Percentiles rank a stretch among this genome's conserved stretches.
phyloP scores from a whole-genome alignment of 2,113 vertebrate genomes.

The Piaya cayana region DNA sequence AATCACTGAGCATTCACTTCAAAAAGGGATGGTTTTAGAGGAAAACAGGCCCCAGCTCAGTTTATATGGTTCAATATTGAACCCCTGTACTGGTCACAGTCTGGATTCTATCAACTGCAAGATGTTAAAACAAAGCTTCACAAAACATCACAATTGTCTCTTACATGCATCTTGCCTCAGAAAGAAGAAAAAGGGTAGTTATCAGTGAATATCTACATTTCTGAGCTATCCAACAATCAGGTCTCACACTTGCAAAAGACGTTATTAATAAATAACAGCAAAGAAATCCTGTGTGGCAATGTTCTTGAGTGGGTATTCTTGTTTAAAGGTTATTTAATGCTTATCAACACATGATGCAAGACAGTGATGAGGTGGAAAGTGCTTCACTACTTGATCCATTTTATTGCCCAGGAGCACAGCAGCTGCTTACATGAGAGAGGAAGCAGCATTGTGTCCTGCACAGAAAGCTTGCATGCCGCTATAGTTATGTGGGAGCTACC shows the following conservation, averaged over 20 bases:
- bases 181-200: not conserved
- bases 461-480: not conserved
- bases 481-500: not conserved
- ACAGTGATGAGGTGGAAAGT: not conserved
- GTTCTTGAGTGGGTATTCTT: not conserved
- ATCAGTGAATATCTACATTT: not conserved
- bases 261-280: not conserved
- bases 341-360: not conserved
- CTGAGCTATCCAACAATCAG: not conserved
- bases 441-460: fast-evolving
- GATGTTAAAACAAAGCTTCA: not conserved
- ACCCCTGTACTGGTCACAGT: not conserved
- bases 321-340: not conserved
- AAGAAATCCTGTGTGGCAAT: not conserved
- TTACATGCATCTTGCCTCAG: not conserved
- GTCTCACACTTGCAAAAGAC: not conserved
- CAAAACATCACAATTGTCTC: not conserved
- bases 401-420: not conserved
- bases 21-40: not conserved
- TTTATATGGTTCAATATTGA: not conserved
- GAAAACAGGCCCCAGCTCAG: not conserved
- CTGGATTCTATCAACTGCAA: not conserved
- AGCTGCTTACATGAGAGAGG: not conserved
- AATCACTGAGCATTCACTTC: not conserved
- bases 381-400: not conserved